Conservation (phyloP, 2,888 invertebrate species). For the Tachina lurida region DNA sequence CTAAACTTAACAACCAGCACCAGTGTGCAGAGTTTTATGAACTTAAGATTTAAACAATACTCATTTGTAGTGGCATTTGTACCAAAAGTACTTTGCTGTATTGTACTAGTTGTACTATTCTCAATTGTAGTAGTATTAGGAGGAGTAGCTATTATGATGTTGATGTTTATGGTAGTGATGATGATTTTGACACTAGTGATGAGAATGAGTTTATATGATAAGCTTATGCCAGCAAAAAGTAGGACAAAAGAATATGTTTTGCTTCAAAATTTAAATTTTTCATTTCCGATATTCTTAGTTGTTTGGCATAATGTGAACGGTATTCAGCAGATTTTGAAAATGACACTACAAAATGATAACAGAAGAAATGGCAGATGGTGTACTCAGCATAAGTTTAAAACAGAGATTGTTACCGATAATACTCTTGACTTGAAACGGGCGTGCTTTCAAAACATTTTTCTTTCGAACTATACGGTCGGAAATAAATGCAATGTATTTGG, state of each 20-base stretch:
- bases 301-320: no score
- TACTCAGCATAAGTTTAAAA: no score
- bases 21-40: neutral
- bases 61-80: constrained; percentile 5
- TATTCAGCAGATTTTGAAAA: no score
- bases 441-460: no score
- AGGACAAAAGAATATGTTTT: constrained; percentile 42
- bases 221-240: constrained; percentile 51
- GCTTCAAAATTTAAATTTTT: neutral
- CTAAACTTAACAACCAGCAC: neutral
- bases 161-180: constrained; percentile 26
- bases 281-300: neutral
- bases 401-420: no score
- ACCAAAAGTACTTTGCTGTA: neutral
- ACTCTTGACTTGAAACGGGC: no score
- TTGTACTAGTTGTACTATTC: neutral
- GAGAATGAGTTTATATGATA: constrained; percentile 55
- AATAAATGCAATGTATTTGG: no score
- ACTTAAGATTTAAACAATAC: constrained; percentile 6
- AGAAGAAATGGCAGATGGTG: no score
- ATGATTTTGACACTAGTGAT: constrained; percentile 50
- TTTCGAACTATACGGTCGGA: no score
- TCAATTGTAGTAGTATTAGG: neutral
- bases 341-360: no score
- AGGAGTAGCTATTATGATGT: constrained; percentile 1